Conservation (phyloP, 30 jellyfish, hydroid and myxozoan genomes). For the Pelagia noctiluca region DNA sequence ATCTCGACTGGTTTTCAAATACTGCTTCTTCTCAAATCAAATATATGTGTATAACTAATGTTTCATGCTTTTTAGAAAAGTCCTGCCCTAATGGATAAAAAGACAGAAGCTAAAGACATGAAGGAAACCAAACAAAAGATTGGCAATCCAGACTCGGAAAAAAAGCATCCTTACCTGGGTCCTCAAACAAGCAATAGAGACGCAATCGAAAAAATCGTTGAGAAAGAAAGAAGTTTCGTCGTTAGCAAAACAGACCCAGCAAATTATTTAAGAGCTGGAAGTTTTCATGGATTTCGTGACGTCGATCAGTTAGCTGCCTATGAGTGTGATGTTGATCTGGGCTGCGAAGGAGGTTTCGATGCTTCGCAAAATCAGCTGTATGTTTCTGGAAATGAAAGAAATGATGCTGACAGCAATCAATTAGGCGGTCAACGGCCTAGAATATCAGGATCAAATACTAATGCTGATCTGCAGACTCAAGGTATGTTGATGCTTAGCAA, state of each 20-base stretch:
- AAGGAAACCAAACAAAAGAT: too few relatives aligned
- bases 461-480: background rate
- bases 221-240: constrained; percentile 1
- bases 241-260: background rate
- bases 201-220: background rate
- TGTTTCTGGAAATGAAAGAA: background rate
- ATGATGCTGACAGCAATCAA: background rate
- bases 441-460: background rate
- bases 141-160: too few relatives aligned
- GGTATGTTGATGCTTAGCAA: too few relatives aligned
- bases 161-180: too few relatives aligned
- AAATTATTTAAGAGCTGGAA: background rate
- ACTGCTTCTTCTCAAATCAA: too few relatives aligned
- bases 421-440: too few relatives aligned
- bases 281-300: constrained; percentile 7
- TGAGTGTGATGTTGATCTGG: background rate
- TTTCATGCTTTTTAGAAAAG: too few relatives aligned
- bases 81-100: too few relatives aligned
- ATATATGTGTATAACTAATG: too few relatives aligned
- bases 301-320: background rate
- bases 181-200: background rate
- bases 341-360: background rate
- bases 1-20: too few relatives aligned
- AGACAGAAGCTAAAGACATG: too few relatives aligned
- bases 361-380: background rate